These are phyloP conservation scores for Pavo muticus DNA, from an alignment of 2,113 vertebrate genomes.

Conservation along the genomic window DNA sequence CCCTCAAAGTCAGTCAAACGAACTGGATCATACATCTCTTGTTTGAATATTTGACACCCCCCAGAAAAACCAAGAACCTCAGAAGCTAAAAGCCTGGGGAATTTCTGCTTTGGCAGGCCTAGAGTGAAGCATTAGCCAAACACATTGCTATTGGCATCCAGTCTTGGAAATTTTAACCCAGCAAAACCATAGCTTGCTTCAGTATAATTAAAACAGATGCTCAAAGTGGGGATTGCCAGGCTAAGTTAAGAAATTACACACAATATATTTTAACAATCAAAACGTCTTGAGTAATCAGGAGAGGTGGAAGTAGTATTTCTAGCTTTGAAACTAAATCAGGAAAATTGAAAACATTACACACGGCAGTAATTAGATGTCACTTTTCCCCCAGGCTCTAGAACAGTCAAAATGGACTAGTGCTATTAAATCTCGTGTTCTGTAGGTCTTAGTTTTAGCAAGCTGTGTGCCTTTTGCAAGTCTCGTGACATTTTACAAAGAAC, in stretches of 20 bases:
- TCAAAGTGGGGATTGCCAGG: constrained; percentile 39
- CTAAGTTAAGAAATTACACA: constrained; percentile 61
- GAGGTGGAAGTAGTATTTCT: not conserved
- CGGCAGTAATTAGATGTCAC: not conserved
- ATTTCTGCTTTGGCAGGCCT: constrained; percentile 50
- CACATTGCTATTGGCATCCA: constrained; percentile 41
- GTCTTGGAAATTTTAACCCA: constrained; percentile 57
- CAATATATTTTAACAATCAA: constrained; percentile 64
- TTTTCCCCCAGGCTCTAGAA: not conserved
- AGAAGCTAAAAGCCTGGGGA: constrained; percentile 19
- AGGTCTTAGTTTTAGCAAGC: not conserved
- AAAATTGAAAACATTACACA: not conserved
- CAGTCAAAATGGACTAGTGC: not conserved
- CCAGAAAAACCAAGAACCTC: not conserved
- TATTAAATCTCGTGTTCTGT: not conserved
- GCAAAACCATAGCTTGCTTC: constrained; percentile 49
- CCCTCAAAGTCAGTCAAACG: not conserved
- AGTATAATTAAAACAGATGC: constrained; percentile 53
- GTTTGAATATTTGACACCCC: not conserved
- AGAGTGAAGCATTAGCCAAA: not conserved
- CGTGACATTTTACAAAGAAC: not conserved
- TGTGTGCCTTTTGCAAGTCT: not conserved
- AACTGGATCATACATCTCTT: not conserved
- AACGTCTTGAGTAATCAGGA: not conserved
- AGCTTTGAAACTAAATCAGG: constrained; percentile 4